A percentile compares a stretch with the other conserved stretches of the same genome.
Evolutionary conservation across 2,888 invertebrate species (phyloP).

Genomic region (Synergus japonicus): DNA sequence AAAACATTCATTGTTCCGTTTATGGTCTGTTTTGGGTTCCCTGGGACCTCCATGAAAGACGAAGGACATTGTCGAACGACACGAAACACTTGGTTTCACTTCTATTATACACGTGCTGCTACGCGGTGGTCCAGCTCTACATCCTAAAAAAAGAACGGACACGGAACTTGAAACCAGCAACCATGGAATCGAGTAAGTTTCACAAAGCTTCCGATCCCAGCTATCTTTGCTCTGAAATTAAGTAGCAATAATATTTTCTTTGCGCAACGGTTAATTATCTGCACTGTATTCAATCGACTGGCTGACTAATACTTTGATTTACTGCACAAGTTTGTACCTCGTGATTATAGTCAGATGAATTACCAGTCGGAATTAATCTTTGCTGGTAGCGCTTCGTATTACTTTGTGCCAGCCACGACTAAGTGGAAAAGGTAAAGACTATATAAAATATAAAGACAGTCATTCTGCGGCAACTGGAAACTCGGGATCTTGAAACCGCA

Average conservation of each 20-base stretch:
- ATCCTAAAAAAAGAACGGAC: background rate
- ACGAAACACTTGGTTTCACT: constrained; percentile 43
- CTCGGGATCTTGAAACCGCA: background rate
- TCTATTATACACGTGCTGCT: constrained; percentile 48
- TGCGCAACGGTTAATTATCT: too few relatives aligned
- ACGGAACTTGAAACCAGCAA: background rate
- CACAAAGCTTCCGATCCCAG: background rate
- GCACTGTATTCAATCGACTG: too few relatives aligned
- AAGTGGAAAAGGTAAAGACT: background rate
- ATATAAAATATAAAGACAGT: background rate
- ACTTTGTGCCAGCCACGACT: background rate
- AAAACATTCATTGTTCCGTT: constrained; percentile 71
- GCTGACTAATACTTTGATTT: background rate
- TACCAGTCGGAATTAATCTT: background rate
- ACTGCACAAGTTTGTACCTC: background rate
- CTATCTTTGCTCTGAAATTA: background rate
- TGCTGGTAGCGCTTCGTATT: background rate
- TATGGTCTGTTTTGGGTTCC: constrained; percentile 69
- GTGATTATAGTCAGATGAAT: background rate
- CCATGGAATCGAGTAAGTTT: background rate
- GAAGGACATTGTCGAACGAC: constrained; percentile 49
- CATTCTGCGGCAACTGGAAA: background rate
- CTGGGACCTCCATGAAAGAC: constrained; percentile 53
- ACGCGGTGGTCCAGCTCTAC: constrained; percentile 49
- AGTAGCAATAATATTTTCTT: background rate